phyloP scores from a whole-genome alignment of 2,888 invertebrate genomes.

The Nemurella pictetii region DNA sequence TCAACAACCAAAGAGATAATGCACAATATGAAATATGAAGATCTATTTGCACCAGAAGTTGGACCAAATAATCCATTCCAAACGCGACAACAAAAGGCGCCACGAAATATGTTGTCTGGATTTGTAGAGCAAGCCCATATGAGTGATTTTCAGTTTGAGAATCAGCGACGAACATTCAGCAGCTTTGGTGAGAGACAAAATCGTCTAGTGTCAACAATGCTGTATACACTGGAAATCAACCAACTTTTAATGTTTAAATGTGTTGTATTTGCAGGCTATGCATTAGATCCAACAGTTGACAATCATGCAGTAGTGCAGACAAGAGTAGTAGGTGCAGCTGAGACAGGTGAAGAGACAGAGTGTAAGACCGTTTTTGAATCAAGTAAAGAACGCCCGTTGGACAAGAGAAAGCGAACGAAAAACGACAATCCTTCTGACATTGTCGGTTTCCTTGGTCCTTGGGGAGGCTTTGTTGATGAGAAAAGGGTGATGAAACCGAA shows the following conservation, averaged over 20 bases:
- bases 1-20: constrained; percentile 78
- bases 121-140: constrained; percentile 94
- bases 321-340: constrained; percentile 62
- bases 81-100: constrained; percentile 84
- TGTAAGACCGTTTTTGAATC: constrained; percentile 91
- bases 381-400: constrained; percentile 69
- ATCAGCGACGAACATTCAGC: constrained; percentile 90
- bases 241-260: constrained; percentile 21
- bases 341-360: constrained; percentile 71
- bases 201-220: neutral
- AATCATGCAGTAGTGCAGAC: constrained; percentile 42
- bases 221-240: neutral
- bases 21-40: constrained; percentile 93
- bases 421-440: constrained; percentile 92
- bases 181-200: constrained; percentile 73
- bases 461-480: constrained; percentile 95
- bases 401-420: constrained; percentile 79
- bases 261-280: constrained; percentile 72
- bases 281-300: constrained; percentile 89
- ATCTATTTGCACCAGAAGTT: constrained; percentile 86
- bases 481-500: constrained; percentile 84
- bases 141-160: constrained; percentile 96
- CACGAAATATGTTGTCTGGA: constrained; percentile 90
- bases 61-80: constrained; percentile 94
- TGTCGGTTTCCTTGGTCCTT: constrained; percentile 95